Conservation (phyloP, 2,888 invertebrate species). For the Thereva unica region DNA sequence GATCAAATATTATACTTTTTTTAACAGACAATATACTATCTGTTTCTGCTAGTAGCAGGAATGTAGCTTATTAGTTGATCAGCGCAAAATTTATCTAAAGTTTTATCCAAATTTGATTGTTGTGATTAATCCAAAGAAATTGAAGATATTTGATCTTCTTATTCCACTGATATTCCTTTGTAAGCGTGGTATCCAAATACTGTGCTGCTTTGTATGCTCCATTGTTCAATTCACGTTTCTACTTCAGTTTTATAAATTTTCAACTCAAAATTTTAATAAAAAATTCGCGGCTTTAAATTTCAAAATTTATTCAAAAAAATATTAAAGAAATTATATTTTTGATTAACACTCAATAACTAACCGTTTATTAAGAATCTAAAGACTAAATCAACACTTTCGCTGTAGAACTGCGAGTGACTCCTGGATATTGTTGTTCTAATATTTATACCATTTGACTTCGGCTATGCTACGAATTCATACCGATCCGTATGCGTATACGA, state of each 20-base stretch:
- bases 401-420: conserved; percentile 59
- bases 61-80: too few relatives aligned
- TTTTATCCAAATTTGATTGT: conserved; percentile 18
- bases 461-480: conserved; percentile 39
- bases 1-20: too few relatives aligned
- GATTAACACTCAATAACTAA: conserved; percentile 46
- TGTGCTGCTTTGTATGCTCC: neutral
- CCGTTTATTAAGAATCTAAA: conserved; percentile 54
- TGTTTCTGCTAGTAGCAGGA: too few relatives aligned
- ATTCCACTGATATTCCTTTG: conserved; percentile 30
- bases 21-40: too few relatives aligned
- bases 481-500: conserved; percentile 18
- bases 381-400: conserved; percentile 59
- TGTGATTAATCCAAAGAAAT: conserved; percentile 9
- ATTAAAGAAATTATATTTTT: conserved; percentile 28
- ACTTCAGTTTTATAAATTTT: conserved; percentile 16
- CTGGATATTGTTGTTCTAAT: conserved; percentile 57
- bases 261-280: neutral
- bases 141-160: neutral
- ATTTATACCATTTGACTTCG: conserved; percentile 54
- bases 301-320: neutral
- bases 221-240: conserved; percentile 7
- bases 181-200: conserved; percentile 7
- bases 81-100: conserved; percentile 4
- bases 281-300: conserved; percentile 3